Percentiles rank a stretch among this genome's conserved stretches.
These are phyloP conservation scores for Cryptocephalus moraei DNA, from an alignment of 2,888 invertebrate species.

Conservation along the genomic window DNA sequence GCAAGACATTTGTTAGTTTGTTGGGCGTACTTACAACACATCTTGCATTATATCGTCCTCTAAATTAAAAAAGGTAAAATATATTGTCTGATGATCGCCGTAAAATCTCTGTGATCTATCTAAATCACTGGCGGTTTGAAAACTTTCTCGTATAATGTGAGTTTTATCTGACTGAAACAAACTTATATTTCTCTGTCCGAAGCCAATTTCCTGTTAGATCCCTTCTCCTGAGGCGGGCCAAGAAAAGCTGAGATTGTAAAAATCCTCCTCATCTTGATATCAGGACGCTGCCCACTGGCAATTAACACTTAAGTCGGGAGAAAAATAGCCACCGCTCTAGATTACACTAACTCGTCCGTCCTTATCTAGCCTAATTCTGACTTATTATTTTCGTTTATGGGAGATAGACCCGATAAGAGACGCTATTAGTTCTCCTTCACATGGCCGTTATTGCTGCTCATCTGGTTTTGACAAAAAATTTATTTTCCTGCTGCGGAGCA, in stretches of 20 bases:
- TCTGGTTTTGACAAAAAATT: too few relatives aligned
- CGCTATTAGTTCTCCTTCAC: constrained; percentile 8
- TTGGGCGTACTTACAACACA: too few relatives aligned
- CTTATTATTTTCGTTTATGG: constrained; percentile 17
- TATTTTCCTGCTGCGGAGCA: too few relatives aligned
- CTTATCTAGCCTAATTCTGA: constrained; percentile 9
- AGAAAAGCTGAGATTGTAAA: constrained; percentile 26
- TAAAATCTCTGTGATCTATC: too few relatives aligned
- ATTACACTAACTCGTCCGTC: constrained; percentile 12
- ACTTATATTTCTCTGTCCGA: constrained; percentile 26
- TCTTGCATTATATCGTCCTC: too few relatives aligned
- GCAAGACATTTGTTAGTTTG: too few relatives aligned
- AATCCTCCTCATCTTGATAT: constrained; percentile 28
- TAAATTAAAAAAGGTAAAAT: too few relatives aligned
- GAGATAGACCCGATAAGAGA: constrained; percentile 9
- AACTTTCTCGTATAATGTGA: background rate
- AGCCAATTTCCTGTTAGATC: constrained; percentile 22
- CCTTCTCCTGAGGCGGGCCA: constrained; percentile 20
- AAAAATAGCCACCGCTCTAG: constrained; percentile 11
- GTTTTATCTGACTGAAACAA: constrained; percentile 26
- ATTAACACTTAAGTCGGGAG: constrained; percentile 25
- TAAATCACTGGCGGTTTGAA: too few relatives aligned
- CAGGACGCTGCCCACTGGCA: constrained; percentile 22
- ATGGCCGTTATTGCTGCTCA: too few relatives aligned
- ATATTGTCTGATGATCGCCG: too few relatives aligned